Conservation (phyloP, 2,113 vertebrate species). For the Gymnogyps californianus region DNA sequence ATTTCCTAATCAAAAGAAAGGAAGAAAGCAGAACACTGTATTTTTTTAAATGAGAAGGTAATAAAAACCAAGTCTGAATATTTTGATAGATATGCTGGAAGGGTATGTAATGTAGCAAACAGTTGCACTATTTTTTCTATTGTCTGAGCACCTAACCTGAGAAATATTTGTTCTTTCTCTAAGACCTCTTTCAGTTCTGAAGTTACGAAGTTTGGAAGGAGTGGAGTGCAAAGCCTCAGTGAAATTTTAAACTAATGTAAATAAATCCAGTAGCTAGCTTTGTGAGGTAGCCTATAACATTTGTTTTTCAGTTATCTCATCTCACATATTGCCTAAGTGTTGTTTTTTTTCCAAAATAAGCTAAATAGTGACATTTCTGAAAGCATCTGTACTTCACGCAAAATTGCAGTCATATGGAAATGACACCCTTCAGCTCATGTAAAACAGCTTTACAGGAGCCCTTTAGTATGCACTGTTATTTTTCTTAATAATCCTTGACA, state of each 20-base stretch:
- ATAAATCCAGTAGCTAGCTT: neutral
- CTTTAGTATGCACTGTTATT: neutral
- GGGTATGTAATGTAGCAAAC: neutral
- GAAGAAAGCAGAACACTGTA: neutral
- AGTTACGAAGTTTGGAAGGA: neutral
- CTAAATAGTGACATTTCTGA: neutral
- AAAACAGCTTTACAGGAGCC: neutral
- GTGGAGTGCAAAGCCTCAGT: neutral
- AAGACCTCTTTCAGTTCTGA: neutral
- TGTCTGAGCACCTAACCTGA: neutral
- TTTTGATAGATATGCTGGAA: conserved; percentile 39
- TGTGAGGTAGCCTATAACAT: neutral
- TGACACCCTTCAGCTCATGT: neutral
- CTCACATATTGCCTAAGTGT: neutral
- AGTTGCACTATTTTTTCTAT: conserved; percentile 50
- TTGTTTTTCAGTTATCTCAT: neutral
- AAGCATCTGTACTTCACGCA: neutral
- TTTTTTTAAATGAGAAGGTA: conserved; percentile 46
- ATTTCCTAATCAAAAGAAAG: conserved; percentile 4
- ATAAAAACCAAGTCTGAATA: neutral
- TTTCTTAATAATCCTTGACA: neutral
- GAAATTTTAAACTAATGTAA: conserved; percentile 19
- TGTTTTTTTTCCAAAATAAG: neutral
- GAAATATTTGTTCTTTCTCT: neutral
- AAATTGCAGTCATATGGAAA: neutral